phyloP scores from a whole-genome alignment of 2,888 invertebrate genomes.

The Apodemia duryi region DNA sequence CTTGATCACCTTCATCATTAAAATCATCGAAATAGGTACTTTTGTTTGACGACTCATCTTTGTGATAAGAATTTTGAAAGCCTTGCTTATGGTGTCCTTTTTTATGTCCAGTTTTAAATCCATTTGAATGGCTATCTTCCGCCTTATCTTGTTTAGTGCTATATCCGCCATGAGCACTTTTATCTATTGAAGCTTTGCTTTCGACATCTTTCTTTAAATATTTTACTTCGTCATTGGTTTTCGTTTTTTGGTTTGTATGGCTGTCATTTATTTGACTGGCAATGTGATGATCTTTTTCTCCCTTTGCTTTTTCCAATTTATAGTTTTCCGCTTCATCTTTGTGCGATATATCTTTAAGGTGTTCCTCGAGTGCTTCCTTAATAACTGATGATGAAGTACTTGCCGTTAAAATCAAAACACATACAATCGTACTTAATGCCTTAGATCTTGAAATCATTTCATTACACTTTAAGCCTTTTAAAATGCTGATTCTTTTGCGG shows the following conservation, averaged over 20 bases:
- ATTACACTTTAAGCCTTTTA: conserved; percentile 38
- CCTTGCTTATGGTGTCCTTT: conserved; percentile 85
- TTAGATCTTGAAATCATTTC: conserved; percentile 57
- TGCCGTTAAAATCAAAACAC: conserved; percentile 48
- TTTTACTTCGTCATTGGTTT: conserved; percentile 67
- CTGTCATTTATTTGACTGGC: conserved; percentile 62
- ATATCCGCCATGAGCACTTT: conserved; percentile 65
- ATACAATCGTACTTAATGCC: conserved; percentile 42
- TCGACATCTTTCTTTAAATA: conserved; percentile 71
- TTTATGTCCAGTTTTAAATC: conserved; percentile 76
- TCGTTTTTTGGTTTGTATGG: conserved; percentile 65
- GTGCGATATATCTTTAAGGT: conserved; percentile 65
- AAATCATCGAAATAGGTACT: conserved; percentile 84
- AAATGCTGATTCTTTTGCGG: conserved; percentile 42
- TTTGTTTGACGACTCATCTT: conserved; percentile 84
- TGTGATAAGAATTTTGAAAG: conserved; percentile 84
- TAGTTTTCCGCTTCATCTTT: conserved; percentile 61
- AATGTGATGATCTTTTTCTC: conserved; percentile 66
- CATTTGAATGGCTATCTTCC: conserved; percentile 61
- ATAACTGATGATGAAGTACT: conserved; percentile 51
- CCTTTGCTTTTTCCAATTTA: conserved; percentile 66
- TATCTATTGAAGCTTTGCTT: conserved; percentile 62
- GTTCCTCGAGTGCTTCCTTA: conserved; percentile 71
- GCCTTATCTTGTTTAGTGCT: conserved; percentile 63
- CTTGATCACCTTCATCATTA: conserved; percentile 69